Percentiles rank a stretch among this genome's conserved stretches.
phyloP scores from a whole-genome alignment of 1,140 invertebrate genomes.

The Chionoecetes opilio region DNA sequence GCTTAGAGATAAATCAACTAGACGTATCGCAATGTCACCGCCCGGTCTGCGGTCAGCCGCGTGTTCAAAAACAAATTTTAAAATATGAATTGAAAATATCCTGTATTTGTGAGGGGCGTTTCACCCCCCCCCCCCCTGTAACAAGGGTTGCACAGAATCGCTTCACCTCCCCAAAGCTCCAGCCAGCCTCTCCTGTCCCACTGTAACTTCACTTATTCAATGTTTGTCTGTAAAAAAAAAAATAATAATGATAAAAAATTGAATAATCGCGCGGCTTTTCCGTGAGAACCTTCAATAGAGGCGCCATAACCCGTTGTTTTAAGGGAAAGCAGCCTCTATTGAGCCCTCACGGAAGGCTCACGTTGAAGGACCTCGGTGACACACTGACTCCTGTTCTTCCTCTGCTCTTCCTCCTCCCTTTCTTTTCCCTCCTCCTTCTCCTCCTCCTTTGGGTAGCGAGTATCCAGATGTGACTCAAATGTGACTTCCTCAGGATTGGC shows the following conservation, averaged over 20 bases:
- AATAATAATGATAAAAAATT: background rate
- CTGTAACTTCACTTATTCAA: background rate
- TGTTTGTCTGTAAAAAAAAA: background rate
- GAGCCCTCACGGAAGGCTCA: conserved; percentile 36
- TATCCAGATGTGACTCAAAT: conserved; percentile 38
- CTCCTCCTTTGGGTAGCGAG: conserved; percentile 49
- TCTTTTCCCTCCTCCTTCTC: background rate
- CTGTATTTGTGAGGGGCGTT: background rate
- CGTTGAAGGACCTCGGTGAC: conserved; percentile 51
- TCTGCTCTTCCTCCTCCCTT: background rate
- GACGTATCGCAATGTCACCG: conserved; percentile 56
- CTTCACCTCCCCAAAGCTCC: conserved; percentile 18
- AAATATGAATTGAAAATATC: background rate
- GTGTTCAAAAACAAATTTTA: background rate
- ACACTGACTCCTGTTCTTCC: background rate
- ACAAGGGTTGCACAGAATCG: background rate
- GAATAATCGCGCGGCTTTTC: background rate
- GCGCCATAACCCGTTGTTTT: background rate
- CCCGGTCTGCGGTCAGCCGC: background rate
- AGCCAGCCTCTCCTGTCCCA: background rate
- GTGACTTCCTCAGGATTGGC: conserved; percentile 70
- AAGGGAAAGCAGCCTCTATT: background rate
- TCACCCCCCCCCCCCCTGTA: background rate
- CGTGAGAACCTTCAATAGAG: background rate
- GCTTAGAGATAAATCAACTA: conserved; percentile 63